phyloP scores from a whole-genome alignment of 2,888 invertebrate genomes.

The Bugulina stolonifera region DNA sequence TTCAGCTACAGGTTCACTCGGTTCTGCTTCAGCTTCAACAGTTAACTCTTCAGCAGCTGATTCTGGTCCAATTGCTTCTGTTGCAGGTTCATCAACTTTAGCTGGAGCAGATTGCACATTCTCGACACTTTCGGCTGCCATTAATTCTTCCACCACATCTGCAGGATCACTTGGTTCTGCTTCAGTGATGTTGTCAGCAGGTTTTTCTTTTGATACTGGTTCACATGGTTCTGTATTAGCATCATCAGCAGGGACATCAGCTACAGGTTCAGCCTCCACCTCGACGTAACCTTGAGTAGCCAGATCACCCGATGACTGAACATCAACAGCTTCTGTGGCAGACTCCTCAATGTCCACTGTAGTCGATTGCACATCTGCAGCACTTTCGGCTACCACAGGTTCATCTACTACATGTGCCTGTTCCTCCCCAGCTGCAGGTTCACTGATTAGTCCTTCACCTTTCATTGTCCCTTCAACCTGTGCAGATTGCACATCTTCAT shows the following conservation, averaged over 20 bases:
- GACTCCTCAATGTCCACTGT: background rate
- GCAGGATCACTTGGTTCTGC: background rate
- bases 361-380: background rate
- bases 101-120: background rate
- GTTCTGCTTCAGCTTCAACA: slow-evolving; percentile 2
- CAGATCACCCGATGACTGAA: no score
- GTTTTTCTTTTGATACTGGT: background rate
- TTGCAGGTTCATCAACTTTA: background rate
- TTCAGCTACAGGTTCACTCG: background rate
- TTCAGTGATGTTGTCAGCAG: background rate
- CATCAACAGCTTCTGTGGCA: no score
- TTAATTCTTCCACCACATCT: background rate
- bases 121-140: background rate
- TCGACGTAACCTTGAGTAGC: no score
- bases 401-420: background rate
- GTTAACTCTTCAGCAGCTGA: background rate
- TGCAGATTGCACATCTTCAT: background rate
- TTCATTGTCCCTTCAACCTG: background rate
- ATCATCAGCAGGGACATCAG: background rate
- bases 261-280: background rate
- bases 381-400: background rate
- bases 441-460: background rate
- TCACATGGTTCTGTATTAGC: background rate
- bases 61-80: background rate
- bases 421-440: no score